Conservation (phyloP, 2,888 invertebrate species). For the Apamea anceps region DNA sequence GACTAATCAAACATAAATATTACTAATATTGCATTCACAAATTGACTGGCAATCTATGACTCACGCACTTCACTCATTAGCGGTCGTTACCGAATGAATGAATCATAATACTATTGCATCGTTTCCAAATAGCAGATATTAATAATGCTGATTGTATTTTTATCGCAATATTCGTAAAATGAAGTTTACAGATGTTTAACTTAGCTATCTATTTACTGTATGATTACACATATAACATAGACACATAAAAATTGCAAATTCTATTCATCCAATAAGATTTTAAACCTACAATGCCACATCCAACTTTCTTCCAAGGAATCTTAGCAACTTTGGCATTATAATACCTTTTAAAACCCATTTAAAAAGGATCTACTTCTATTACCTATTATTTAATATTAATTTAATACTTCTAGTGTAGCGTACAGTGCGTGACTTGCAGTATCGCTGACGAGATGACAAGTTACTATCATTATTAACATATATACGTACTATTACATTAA, state of each 20-base stretch:
- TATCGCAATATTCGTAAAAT: slow-evolving; percentile 58
- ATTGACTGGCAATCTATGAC: slow-evolving; percentile 52
- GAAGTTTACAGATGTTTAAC: slow-evolving; percentile 37
- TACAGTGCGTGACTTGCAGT: slow-evolving; percentile 18
- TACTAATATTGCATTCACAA: slow-evolving; percentile 62
- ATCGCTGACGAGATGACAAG: slow-evolving; percentile 28
- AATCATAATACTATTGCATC: slow-evolving; percentile 59
- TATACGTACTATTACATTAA: slow-evolving; percentile 20
- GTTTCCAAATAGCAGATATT: slow-evolving; percentile 43
- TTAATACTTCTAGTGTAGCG: slow-evolving; percentile 55
- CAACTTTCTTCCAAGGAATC: slow-evolving; percentile 33
- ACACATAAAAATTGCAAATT: slow-evolving; percentile 47
- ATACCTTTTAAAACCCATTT: slow-evolving; percentile 42
- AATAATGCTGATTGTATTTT: slow-evolving; percentile 63
- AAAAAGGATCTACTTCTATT: slow-evolving; percentile 48
- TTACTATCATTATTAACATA: slow-evolving; percentile 32
- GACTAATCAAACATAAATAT: slow-evolving; percentile 59
- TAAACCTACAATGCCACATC: slow-evolving; percentile 44
- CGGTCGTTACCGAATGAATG: slow-evolving; percentile 32
- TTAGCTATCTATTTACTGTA: slow-evolving; percentile 43
- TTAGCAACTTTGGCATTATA: slow-evolving; percentile 55
- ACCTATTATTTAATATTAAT: slow-evolving; percentile 46
- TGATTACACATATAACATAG: slow-evolving; percentile 49
- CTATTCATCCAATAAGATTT: slow-evolving; percentile 44
- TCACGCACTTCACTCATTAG: slow-evolving; percentile 44